phyloP scores from a whole-genome alignment of 2,797 vertebrate genomes.

The Pelobates cultripes region DNA sequence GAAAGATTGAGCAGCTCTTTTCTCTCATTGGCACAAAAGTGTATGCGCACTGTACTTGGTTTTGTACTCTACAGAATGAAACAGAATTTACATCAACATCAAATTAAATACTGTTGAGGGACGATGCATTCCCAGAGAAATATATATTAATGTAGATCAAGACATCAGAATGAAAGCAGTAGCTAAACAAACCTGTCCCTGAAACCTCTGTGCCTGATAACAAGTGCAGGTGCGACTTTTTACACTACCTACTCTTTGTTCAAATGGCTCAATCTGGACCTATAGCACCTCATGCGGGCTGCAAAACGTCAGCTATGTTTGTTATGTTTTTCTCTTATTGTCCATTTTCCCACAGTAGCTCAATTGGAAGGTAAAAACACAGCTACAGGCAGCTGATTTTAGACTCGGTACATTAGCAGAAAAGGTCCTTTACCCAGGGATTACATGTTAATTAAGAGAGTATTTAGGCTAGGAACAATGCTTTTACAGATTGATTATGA shows the following conservation, averaged over 20 bases:
- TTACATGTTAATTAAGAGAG: too few relatives aligned
- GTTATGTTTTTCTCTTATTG: conserved; percentile 20
- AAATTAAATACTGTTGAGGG: not conserved
- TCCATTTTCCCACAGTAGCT: conserved; percentile 25
- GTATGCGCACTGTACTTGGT: not conserved
- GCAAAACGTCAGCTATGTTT: conserved; percentile 41
- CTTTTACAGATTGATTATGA: too few relatives aligned
- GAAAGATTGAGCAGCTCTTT: not conserved
- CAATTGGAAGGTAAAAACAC: conserved; percentile 5
- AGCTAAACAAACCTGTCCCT: too few relatives aligned
- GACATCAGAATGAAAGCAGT: too few relatives aligned
- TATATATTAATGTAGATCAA: not conserved
- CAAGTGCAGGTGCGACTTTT: not conserved
- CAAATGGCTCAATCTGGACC: not conserved
- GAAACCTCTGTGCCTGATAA: not conserved
- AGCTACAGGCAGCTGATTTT: too few relatives aligned
- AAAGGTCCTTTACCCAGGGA: too few relatives aligned
- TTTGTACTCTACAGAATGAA: not conserved
- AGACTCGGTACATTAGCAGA: too few relatives aligned
- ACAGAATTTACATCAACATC: not conserved
- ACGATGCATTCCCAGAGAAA: not conserved
- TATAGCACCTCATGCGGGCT: not conserved
- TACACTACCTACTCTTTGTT: not conserved
- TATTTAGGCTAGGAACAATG: too few relatives aligned
- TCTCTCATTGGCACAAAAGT: not conserved